These are phyloP conservation scores for Digitonthophagus gazella DNA, from an alignment of 2,888 invertebrate genomes.

Conservation along the genomic window DNA sequence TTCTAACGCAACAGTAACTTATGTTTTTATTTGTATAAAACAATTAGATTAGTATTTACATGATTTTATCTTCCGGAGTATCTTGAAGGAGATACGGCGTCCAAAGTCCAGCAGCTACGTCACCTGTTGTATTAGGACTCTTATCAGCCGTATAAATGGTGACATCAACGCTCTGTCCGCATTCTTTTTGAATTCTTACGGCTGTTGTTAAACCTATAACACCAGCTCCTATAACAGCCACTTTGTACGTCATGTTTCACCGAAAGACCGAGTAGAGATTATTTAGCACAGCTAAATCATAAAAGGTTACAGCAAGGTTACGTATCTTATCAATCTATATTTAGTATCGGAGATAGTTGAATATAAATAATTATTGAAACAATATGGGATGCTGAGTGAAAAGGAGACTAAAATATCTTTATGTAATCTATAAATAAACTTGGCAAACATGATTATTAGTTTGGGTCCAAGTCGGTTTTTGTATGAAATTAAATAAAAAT, in stretches of 20 bases:
- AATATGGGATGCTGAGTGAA: too few species aligned
- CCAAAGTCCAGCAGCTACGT: conserved; percentile 77
- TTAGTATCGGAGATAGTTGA: background rate
- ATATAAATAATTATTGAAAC: background rate
- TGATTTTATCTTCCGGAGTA: conserved; percentile 56
- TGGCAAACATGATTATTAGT: too few species aligned
- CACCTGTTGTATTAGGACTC: conserved; percentile 72
- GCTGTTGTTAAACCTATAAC: conserved; percentile 71
- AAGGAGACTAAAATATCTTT: too few species aligned
- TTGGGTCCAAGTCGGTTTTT: too few species aligned
- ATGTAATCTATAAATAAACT: too few species aligned
- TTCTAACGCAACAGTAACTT: conserved; percentile 48
- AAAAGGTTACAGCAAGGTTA: background rate
- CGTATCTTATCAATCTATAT: background rate
- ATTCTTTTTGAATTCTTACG: conserved; percentile 62
- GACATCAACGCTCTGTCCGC: conserved; percentile 52
- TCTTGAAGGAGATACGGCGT: conserved; percentile 62
- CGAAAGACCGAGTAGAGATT: background rate
- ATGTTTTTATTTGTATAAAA: conserved; percentile 1
- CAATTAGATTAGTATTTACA: conserved; percentile 47
- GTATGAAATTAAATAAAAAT: too few species aligned
- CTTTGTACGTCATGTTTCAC: conserved; percentile 26
- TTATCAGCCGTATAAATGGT: conserved; percentile 63
- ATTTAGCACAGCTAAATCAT: background rate
- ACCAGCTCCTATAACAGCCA: conserved; percentile 73